Conservation (phyloP, 2,113 vertebrate species). For the Furnarius figulus region DNA sequence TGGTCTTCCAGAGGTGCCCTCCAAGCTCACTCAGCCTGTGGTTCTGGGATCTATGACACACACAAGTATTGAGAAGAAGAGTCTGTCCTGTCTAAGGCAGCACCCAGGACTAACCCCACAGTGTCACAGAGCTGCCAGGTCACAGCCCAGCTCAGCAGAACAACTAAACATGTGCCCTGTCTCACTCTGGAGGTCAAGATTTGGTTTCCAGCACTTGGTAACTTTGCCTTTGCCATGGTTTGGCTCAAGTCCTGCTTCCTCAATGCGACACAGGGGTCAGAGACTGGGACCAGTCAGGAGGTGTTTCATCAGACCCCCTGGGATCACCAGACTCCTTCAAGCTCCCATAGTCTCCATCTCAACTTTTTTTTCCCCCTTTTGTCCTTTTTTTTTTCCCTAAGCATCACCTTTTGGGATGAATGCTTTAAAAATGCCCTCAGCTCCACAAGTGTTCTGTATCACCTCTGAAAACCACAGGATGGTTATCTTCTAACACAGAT, state of each 20-base stretch:
- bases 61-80: background rate
- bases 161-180: rapidly evolving
- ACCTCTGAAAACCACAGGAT: background rate
- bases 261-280: background rate
- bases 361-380: background rate
- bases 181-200: background rate
- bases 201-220: background rate
- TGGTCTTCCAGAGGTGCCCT: background rate
- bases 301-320: background rate
- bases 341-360: background rate
- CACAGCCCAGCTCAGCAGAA: background rate
- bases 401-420: background rate
- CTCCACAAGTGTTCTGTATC: background rate
- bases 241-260: background rate
- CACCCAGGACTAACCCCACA: background rate
- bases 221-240: background rate
- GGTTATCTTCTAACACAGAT: background rate
- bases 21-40: background rate
- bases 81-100: background rate
- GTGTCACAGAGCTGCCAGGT: background rate
- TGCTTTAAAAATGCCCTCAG: background rate
- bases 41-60: background rate
- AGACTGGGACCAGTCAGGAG: background rate
- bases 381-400: background rate
- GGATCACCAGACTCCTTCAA: background rate